A percentile compares a stretch with the other conserved stretches of the same genome.
These are phyloP conservation scores for Anthopleura sola DNA, from an alignment of 64 coral and sea anemone genomes.

Conservation along the genomic window DNA sequence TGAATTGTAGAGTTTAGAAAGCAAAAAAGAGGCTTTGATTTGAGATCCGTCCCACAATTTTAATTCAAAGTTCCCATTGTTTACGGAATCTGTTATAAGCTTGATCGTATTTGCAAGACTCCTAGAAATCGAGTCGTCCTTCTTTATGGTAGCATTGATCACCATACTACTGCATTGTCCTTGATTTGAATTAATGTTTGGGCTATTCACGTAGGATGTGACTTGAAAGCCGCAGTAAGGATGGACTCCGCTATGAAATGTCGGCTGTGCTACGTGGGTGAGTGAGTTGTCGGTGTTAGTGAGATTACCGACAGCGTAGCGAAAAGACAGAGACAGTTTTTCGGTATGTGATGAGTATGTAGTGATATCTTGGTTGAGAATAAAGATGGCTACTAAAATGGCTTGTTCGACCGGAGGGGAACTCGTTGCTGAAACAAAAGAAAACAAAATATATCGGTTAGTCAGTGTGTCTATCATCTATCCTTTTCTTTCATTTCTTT, in stretches of 20 bases:
- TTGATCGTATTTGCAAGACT: not conserved
- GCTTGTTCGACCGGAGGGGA: not conserved
- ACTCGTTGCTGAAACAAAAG: not conserved
- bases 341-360: not conserved
- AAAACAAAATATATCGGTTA: too few relatives aligned
- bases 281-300: not conserved
- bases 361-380: not conserved
- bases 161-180: not conserved
- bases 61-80: slow-evolving; percentile 22
- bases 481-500: too few relatives aligned
- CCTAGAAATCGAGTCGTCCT: not conserved
- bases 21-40: slow-evolving; percentile 24
- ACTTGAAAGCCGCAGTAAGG: slow-evolving; percentile 70
- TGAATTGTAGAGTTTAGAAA: slow-evolving; percentile 26
- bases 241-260: slow-evolving; percentile 21
- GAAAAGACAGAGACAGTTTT: not conserved
- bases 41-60: slow-evolving; percentile 34
- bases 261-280: not conserved
- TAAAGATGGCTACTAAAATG: not conserved
- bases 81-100: not conserved
- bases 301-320: not conserved
- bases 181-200: not conserved
- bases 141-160: not conserved
- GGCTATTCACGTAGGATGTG: not conserved
- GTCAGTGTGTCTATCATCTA: too few relatives aligned